Conservation (phyloP, 2,797 vertebrate genomes). For the Artibeus lituratus region DNA sequence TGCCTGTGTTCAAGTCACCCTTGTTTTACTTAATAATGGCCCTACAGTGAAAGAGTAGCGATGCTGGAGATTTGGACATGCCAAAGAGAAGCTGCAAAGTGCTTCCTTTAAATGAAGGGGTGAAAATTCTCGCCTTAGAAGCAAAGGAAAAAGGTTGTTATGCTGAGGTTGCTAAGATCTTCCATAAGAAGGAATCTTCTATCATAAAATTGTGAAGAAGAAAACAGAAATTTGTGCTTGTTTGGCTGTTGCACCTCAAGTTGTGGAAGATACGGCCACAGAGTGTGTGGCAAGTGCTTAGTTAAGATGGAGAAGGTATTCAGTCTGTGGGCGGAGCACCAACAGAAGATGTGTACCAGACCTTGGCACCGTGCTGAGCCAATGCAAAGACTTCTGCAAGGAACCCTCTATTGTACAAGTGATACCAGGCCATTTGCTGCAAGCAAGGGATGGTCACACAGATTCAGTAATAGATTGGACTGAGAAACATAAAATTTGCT, state of each 20-base stretch:
- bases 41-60: neutral
- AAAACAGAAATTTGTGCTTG: neutral
- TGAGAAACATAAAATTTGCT: neutral
- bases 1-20: too few relatives aligned
- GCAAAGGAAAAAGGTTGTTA: neutral
- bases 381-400: neutral
- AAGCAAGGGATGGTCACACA: neutral
- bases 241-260: neutral
- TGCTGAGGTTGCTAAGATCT: neutral
- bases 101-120: neutral
- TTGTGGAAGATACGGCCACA: neutral
- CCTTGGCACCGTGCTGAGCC: neutral
- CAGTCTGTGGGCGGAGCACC: neutral
- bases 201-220: neutral
- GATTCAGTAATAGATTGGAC: neutral
- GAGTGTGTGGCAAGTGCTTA: too few relatives aligned
- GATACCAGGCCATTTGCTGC: neutral
- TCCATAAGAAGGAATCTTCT: neutral
- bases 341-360: too few relatives aligned
- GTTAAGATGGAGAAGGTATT: neutral
- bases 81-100: neutral
- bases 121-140: neutral
- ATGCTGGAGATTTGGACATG: neutral
- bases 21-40: neutral
- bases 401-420: neutral